Evolutionary conservation across 2,888 invertebrate genomes (phyloP).

Genomic region (Helleia helle): DNA sequence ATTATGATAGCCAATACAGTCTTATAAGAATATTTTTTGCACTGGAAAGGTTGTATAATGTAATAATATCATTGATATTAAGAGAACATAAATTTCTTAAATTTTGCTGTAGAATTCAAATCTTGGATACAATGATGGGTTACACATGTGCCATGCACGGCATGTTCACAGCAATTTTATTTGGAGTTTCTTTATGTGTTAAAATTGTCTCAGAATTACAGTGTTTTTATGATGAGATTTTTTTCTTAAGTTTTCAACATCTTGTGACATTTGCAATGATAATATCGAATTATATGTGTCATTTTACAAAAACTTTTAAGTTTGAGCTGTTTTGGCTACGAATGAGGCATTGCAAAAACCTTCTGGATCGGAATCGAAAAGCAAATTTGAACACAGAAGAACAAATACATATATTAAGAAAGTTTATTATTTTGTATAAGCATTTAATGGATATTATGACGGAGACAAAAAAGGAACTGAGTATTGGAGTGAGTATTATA

Average conservation of each 20-base stretch:
- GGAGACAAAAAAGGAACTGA: neutral
- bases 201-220: too few relatives aligned
- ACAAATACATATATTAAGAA: neutral
- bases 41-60: slow-evolving; percentile 7
- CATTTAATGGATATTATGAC: neutral
- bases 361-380: neutral
- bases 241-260: too few relatives aligned
- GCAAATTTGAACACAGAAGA: neutral
- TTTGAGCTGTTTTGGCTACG: neutral
- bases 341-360: neutral
- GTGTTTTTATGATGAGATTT: too few relatives aligned
- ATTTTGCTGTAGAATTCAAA: slow-evolving; percentile 8
- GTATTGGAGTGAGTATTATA: neutral
- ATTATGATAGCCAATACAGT: neutral
- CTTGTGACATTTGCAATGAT: neutral
- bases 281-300: neutral
- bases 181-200: too few relatives aligned
- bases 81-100: slow-evolving; percentile 8
- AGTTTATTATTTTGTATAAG: neutral
- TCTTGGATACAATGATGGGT: slow-evolving; percentile 7
- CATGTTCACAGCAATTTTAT: too few relatives aligned
- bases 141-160: too few relatives aligned
- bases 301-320: neutral
- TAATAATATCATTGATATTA: slow-evolving; percentile 4
- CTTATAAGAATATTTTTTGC: neutral